Base-by-base conservation (phyloP, 2,797 vertebrate genomes). In the Bryconaethiops microstoma region DNA sequence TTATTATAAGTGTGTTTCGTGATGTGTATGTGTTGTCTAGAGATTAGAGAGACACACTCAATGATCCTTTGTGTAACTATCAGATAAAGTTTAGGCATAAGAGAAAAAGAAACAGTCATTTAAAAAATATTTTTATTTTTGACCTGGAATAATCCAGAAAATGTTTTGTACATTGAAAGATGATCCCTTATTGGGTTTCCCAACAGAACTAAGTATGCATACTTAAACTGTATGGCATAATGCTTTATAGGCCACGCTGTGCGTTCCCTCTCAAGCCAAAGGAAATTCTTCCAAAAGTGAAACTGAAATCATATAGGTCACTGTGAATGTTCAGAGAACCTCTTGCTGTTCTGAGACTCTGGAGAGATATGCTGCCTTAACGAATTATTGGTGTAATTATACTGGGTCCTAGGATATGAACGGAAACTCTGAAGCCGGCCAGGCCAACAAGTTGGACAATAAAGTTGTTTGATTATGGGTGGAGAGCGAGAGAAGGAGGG, bases 381-480 rank as follows among this genome's bases (percentile, higher is more conserved):
- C 89, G 72, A 91, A 84, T 89, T 90, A 91, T 89, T 84, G 87
- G 80, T 14, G 69, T 73, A 89, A 88, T 89, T 90, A 88, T 21
- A 50, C 55, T 48, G 79, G 63, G 65, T 75, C 74, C 84, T 75
- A 83, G 60, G 85, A 90, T 88, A 87, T 0, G 7, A 85, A 68
- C 19, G 81, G 90, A 90, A 92, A 90, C 85, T 84, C 85, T 81
- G 35, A 81, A 80, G 71, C 76, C 85, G 79, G 84, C 84, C 65
- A 3, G 78, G 82, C 23, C 40, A n/a, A 45, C 82, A 8, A 16
- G 5, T 14, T 48, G 84, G 81, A 83, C 77, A 80, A 84, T 81
- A 74, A 85, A 80, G 57, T 76, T 72, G 39, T 85, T 82, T 82
- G 48, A 82, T 84, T 70, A 74, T 25, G 29, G 77, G 14, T 45